A percentile compares a stretch with the other conserved stretches of the same genome.
Conservation (phyloP, 2,797 vertebrate species). For the Propithecus deckenii region DNA sequence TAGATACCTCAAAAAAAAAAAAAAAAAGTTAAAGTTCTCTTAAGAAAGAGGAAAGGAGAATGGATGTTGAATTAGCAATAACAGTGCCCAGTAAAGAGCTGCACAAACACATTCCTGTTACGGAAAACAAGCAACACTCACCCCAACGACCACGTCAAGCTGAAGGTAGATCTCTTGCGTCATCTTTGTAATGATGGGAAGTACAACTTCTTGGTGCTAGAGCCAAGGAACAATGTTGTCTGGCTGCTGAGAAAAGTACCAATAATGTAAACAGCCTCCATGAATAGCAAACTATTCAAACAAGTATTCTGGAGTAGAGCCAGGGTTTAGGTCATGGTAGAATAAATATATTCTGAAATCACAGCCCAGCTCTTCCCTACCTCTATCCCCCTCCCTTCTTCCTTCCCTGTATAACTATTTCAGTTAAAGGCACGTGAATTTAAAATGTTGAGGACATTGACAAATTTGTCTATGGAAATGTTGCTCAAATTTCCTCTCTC, state of each 20-base stretch:
- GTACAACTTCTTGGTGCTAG: not conserved
- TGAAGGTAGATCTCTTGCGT: not conserved
- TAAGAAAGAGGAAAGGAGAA: not conserved
- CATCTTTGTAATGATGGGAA: not conserved
- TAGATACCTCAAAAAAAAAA: not conserved
- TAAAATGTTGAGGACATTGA: constrained; percentile 12
- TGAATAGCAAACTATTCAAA: constrained; percentile 54
- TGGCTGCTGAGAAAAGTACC: constrained; percentile 31
- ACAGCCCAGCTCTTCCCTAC: not conserved
- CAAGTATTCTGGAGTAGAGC: constrained; percentile 50
- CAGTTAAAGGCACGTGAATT: not conserved
- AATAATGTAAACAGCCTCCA: constrained; percentile 39
- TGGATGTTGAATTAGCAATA: not conserved
- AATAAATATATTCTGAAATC: constrained; percentile 63
- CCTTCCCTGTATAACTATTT: not conserved
- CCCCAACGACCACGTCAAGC: not conserved
- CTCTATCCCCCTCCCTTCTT: not conserved
- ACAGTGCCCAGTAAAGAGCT: not conserved
- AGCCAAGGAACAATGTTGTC: not conserved
- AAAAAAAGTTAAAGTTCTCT: not conserved
- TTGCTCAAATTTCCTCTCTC: not conserved
- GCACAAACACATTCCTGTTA: not conserved
- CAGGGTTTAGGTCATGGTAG: constrained; percentile 50
- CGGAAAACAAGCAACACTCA: not conserved
- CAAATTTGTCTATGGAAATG: not conserved